Evolutionary conservation across 2,888 invertebrate species (phyloP).

Genomic region (Dione vanillae): DNA sequence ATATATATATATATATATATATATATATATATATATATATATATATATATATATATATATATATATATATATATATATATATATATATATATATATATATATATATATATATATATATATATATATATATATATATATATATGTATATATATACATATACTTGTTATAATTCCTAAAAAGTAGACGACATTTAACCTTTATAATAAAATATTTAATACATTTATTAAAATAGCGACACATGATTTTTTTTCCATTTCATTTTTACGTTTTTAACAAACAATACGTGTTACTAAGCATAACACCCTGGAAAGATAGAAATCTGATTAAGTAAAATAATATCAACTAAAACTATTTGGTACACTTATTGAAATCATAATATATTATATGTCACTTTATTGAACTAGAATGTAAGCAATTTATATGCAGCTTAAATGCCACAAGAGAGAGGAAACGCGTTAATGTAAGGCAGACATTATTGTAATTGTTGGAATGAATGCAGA

Average conservation of each 20-base stretch:
- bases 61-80: background rate
- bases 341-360: background rate
- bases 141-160: no score
- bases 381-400: background rate
- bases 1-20: background rate
- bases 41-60: background rate
- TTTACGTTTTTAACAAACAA: no score
- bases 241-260: no score
- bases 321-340: no score
- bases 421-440: background rate
- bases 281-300: no score
- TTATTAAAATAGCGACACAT: no score
- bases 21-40: no score
- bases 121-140: no score
- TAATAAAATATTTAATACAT: no score
- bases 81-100: background rate
- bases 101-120: background rate
- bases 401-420: slow-evolving; percentile 17
- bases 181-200: no score
- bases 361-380: background rate
- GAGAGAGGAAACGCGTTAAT: slow-evolving; percentile 14
- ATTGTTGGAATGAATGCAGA: slow-evolving; percentile 22
- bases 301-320: no score
- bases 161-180: no score
- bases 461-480: slow-evolving; percentile 3